A percentile compares a stretch with the other conserved stretches of the same genome.
Evolutionary conservation across 35 echinoderm and acorn worm species (phyloP).

Genomic region (Strongylocentrotus purpuratus): DNA sequence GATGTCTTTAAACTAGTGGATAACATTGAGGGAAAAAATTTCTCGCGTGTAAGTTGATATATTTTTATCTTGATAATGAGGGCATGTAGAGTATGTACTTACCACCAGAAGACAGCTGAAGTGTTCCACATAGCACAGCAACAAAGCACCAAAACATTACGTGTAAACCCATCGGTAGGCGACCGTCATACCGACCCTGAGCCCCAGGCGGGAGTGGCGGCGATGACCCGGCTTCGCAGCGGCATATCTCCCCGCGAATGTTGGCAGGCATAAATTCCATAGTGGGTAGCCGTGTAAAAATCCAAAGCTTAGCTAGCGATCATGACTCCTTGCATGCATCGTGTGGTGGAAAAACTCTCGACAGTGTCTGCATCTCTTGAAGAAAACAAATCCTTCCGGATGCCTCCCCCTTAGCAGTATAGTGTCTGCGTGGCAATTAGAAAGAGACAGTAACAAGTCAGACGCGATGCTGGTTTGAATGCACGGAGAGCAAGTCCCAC

Average conservation of each 20-base stretch:
- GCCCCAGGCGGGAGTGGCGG: not conserved
- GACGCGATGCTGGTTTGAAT: not conserved
- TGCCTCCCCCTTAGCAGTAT: not conserved
- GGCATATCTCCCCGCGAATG: not conserved
- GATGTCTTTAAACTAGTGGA: too few species aligned
- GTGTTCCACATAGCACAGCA: slow-evolving; percentile 38
- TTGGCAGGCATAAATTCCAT: slow-evolving; percentile 45
- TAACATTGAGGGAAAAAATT: not conserved
- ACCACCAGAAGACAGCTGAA: slow-evolving; percentile 29
- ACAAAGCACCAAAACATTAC: slow-evolving; percentile 49
- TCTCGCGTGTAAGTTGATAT: not conserved
- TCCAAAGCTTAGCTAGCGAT: not conserved
- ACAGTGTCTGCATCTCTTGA: not conserved
- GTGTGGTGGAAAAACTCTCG: not conserved
- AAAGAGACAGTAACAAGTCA: not conserved
- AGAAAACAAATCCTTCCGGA: not conserved
- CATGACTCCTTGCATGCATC: not conserved
- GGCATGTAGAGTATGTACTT: not conserved
- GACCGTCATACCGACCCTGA: not conserved
- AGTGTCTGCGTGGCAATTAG: slow-evolving; percentile 6
- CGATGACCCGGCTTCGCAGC: not conserved
- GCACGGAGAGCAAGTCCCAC: not conserved
- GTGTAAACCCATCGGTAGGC: not conserved
- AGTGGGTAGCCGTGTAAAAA: not conserved
- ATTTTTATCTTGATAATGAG: not conserved